Percentiles rank a stretch among this genome's conserved stretches.
These are phyloP conservation scores for Microcebus murinus DNA, from an alignment of 2,113 vertebrate genomes.

Conservation along the genomic window DNA sequence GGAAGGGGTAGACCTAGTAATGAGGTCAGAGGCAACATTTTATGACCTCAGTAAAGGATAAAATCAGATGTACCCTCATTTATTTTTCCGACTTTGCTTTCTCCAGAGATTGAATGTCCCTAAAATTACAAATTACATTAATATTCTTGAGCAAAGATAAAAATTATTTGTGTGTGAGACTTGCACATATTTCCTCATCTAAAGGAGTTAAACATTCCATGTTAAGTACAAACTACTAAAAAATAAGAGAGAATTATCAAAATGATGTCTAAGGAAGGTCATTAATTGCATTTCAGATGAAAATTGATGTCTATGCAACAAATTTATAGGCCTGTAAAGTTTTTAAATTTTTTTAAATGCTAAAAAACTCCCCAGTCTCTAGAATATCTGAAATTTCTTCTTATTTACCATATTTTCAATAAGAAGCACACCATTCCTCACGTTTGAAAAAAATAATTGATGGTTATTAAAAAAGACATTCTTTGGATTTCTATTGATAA, in stretches of 20 bases:
- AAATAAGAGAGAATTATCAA: neutral
- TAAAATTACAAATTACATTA: constrained; percentile 2
- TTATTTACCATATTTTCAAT: neutral
- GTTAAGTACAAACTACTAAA: neutral
- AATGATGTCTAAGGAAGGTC: neutral
- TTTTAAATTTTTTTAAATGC: neutral
- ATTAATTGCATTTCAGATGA: neutral
- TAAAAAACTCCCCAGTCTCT: neutral
- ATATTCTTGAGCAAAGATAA: neutral
- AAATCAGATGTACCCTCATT: neutral
- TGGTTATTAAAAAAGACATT: neutral
- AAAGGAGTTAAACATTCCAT: neutral
- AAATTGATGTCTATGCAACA: neutral
- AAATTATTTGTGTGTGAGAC: neutral
- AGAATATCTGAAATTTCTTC: neutral
- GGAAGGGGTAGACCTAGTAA: neutral
- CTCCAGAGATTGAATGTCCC: neutral
- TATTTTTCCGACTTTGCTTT: constrained; percentile 1
- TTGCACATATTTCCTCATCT: neutral
- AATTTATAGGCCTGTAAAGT: neutral
- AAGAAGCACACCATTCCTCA: neutral
- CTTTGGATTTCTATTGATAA: neutral
- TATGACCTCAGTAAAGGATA: neutral
- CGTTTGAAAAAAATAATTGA: neutral
- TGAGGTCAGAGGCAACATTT: neutral